phyloP scores from a whole-genome alignment of 2,888 invertebrate genomes.

The Leptarthrus brevirostris region DNA sequence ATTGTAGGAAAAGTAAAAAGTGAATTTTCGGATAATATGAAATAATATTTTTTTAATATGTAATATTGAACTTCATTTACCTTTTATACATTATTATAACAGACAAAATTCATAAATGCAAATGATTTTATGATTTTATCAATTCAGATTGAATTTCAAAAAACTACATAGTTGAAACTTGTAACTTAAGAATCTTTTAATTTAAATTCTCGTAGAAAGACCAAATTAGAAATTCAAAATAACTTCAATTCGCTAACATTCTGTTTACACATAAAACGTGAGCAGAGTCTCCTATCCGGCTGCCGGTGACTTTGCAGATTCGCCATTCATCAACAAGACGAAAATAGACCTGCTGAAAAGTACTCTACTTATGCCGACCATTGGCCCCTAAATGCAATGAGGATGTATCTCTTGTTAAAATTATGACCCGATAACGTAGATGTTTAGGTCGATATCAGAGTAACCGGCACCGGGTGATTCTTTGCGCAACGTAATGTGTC shows the following conservation, averaged over 20 bases:
- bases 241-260: neutral
- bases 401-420: conserved; percentile 27
- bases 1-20: too few species aligned
- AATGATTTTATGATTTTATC: too few species aligned
- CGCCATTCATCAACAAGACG: conserved; percentile 17
- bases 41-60: too few species aligned
- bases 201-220: too few species aligned
- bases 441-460: conserved; percentile 2
- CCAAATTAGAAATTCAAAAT: conserved; percentile 20
- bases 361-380: conserved; percentile 28
- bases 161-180: too few species aligned
- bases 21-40: too few species aligned
- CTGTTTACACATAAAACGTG: conserved; percentile 4
- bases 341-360: conserved; percentile 29
- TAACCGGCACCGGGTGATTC: neutral
- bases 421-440: conserved; percentile 3
- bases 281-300: conserved; percentile 10
- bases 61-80: too few species aligned
- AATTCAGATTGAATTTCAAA: too few species aligned
- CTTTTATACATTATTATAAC: too few species aligned
- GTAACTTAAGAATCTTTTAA: too few species aligned
- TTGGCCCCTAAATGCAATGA: conserved; percentile 26
- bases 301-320: neutral
- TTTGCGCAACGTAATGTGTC: neutral
- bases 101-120: too few species aligned